These are phyloP conservation scores for Drosophila nr. perissopoda DNA, from an alignment of 2,888 invertebrate species.

Conservation along the genomic window DNA sequence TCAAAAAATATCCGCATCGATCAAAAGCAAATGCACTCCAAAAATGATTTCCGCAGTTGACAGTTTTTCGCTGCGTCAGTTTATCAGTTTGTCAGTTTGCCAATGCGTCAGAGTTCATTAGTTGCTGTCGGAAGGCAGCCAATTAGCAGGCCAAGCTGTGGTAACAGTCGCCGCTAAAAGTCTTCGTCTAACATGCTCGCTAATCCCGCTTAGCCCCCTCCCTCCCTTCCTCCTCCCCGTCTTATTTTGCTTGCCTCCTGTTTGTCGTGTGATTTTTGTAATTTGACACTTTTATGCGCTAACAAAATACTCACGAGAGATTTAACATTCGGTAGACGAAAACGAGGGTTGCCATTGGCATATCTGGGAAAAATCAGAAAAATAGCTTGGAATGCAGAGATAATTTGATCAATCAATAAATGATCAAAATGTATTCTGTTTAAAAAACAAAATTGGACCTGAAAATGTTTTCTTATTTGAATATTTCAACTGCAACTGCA, in stretches of 20 bases:
- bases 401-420: background rate
- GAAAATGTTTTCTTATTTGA: background rate
- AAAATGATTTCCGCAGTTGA: conserved; percentile 28
- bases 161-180: conserved; percentile 29
- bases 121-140: conserved; percentile 33
- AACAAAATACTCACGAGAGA: conserved; percentile 51
- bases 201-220: conserved; percentile 68
- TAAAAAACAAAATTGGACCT: too few species aligned
- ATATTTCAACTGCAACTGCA: background rate
- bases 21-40: background rate
- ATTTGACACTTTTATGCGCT: conserved; percentile 75
- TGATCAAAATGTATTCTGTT: background rate
- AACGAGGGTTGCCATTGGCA: conserved; percentile 38
- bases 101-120: conserved; percentile 61
- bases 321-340: conserved; percentile 14
- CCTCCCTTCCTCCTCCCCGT: background rate
- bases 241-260: background rate
- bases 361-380: background rate
- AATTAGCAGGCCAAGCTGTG: conserved; percentile 47
- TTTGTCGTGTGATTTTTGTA: conserved; percentile 68
- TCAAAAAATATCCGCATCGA: conserved; percentile 17
- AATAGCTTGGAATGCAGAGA: background rate
- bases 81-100: conserved; percentile 18
- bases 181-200: conserved; percentile 63
- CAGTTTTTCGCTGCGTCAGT: conserved; percentile 30